Evolutionary conservation across 2,888 invertebrate species (phyloP).

Genomic region (Heliconius ethilla): DNA sequence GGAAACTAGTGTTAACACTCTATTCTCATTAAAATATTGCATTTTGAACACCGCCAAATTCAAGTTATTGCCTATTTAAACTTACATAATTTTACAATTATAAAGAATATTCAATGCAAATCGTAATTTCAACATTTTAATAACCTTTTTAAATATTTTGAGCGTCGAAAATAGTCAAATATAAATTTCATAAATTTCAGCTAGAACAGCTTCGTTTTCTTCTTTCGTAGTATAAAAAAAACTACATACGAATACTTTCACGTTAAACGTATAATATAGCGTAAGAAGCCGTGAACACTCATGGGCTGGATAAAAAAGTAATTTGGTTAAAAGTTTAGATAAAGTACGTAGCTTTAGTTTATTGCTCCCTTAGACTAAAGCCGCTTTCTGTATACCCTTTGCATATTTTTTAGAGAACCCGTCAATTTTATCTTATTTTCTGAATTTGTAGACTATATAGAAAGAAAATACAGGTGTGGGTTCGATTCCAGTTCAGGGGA

Average conservation of each 20-base stretch:
- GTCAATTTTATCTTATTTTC: neutral
- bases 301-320: slow-evolving; percentile 46
- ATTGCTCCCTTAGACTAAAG: slow-evolving; percentile 33
- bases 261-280: neutral
- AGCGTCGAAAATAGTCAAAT: neutral
- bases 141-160: neutral
- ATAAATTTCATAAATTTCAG: neutral
- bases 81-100: too few species aligned
- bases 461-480: neutral
- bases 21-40: too few species aligned
- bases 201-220: too few species aligned
- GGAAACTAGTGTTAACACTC: too few species aligned
- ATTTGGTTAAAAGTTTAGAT: slow-evolving; percentile 52
- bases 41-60: too few species aligned
- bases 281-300: slow-evolving; percentile 28
- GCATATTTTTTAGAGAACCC: neutral
- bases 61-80: too few species aligned
- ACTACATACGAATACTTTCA: neutral
- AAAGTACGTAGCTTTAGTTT: slow-evolving; percentile 46
- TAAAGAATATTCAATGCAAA: neutral
- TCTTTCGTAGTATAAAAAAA: neutral
- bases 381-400: slow-evolving; percentile 3
- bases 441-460: neutral
- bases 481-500: neutral
- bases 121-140: neutral